Conservation (phyloP, 2,888 invertebrate species). For the Rotaria macrura region DNA sequence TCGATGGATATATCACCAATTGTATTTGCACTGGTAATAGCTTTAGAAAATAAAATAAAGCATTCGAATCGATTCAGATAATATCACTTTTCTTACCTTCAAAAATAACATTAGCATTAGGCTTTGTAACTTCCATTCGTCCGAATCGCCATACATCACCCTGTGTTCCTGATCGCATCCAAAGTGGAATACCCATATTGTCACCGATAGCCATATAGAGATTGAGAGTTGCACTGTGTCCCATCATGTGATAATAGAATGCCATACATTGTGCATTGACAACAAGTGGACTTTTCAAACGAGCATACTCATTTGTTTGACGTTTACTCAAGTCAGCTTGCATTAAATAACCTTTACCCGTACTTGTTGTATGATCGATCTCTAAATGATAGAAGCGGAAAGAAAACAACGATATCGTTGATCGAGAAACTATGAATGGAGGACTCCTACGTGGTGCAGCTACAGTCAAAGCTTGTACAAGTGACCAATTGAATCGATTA, state of each 20-base stretch:
- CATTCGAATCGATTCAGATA: too few relatives aligned
- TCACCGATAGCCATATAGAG: neutral
- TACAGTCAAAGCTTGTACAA: constrained; percentile 38
- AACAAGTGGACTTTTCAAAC: neutral
- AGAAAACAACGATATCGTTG: too few relatives aligned
- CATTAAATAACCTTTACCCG: constrained; percentile 25
- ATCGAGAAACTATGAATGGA: too few relatives aligned
- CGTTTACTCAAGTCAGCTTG: constrained; percentile 12
- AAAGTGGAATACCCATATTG: constrained; percentile 10
- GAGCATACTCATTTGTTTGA: constrained; percentile 21
- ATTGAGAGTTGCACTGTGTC: constrained; percentile 26
- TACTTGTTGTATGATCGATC: constrained; percentile 27
- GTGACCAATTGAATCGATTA: constrained; percentile 45
- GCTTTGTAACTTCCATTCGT: neutral
- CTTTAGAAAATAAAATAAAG: constrained; percentile 9
- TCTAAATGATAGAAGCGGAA: neutral
- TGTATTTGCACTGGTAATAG: constrained; percentile 17
- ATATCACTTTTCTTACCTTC: neutral
- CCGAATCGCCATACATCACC: constrained; percentile 4
- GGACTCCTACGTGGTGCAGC: constrained; percentile 38
- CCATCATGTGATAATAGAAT: constrained; percentile 44
- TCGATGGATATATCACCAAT: constrained; percentile 34
- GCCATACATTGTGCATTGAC: constrained; percentile 37
- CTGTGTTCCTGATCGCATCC: constrained; percentile 9
- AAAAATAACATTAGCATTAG: neutral